These are phyloP conservation scores for Mionectes macconnelli DNA, from an alignment of 2,113 vertebrate species.

Conservation along the genomic window DNA sequence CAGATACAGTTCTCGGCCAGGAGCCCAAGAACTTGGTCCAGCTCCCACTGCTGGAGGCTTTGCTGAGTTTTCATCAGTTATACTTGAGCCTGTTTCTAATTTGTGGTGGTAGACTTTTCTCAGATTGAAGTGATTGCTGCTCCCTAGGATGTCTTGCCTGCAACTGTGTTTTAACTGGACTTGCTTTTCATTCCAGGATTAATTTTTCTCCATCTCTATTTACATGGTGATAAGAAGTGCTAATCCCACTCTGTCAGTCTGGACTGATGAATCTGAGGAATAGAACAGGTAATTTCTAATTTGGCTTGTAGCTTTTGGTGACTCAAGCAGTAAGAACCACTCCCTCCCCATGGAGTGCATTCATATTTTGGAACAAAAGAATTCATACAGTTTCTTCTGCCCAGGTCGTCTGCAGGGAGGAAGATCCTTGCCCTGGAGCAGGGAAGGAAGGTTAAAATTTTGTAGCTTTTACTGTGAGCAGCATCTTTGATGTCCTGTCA, in stretches of 20 bases:
- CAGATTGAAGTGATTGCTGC: background rate
- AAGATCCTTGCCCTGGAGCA: background rate
- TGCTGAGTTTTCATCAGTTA: background rate
- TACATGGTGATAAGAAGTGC: conserved; percentile 57
- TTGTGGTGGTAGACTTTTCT: background rate
- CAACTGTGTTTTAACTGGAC: conserved; percentile 15
- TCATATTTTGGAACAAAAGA: background rate
- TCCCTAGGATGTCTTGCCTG: background rate
- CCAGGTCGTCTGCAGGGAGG: background rate
- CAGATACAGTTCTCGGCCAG: background rate
- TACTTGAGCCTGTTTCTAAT: background rate
- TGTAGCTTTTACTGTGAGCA: background rate
- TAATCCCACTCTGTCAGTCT: conserved; percentile 32
- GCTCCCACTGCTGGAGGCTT: background rate
- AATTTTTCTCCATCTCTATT: conserved; percentile 17
- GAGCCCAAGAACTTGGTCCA: background rate
- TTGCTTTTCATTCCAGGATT: conserved; percentile 50
- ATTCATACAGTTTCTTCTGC: background rate
- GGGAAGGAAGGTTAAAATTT: background rate
- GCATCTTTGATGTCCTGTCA: background rate
- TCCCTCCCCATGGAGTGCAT: background rate
- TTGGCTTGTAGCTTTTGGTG: background rate
- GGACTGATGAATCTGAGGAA: conserved; percentile 67
- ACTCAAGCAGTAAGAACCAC: background rate
- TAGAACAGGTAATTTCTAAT: conserved; percentile 60